Evolutionary conservation across 2,113 vertebrate genomes (phyloP).

Genomic region (Saccopteryx bilineata): DNA sequence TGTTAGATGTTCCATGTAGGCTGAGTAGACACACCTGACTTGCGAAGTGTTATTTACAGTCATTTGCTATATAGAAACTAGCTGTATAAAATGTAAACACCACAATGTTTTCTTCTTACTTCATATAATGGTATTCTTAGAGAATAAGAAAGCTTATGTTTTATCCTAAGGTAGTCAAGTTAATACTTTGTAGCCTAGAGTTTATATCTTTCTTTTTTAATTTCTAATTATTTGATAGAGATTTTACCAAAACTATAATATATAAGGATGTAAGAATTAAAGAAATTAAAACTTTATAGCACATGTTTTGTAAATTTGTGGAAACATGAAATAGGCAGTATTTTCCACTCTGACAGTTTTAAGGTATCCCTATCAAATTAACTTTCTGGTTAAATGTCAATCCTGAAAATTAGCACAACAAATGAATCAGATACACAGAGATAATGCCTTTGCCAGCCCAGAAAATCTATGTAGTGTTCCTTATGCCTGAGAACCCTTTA

Average conservation of each 20-base stretch:
- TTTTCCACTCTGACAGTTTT: constrained; percentile 46
- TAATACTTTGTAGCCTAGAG: neutral
- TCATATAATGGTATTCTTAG: neutral
- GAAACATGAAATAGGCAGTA: neutral
- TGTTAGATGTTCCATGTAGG: neutral
- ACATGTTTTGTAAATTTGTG: neutral
- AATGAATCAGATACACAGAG: constrained; percentile 68
- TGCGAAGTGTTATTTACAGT: neutral
- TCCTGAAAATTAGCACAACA: constrained; percentile 57
- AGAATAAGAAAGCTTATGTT: neutral
- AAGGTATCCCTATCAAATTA: constrained; percentile 14
- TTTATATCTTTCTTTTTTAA: constrained; percentile 26
- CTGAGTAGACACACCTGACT: neutral
- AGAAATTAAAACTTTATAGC: neutral
- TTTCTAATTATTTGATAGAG: neutral
- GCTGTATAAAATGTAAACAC: neutral
- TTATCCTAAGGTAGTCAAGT: neutral
- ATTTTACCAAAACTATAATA: constrained; percentile 22
- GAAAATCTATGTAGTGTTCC: constrained; percentile 66
- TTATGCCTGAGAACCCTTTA: constrained; percentile 32
- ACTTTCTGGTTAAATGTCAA: constrained; percentile 50
- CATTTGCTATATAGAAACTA: neutral
- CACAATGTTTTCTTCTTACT: neutral
- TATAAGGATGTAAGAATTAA: neutral
- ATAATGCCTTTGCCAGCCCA: constrained; percentile 66